Percentiles rank a stretch among this genome's conserved stretches.
Evolutionary conservation across 1,140 invertebrate genomes (phyloP).

Genomic region (Calycopis cecrops): DNA sequence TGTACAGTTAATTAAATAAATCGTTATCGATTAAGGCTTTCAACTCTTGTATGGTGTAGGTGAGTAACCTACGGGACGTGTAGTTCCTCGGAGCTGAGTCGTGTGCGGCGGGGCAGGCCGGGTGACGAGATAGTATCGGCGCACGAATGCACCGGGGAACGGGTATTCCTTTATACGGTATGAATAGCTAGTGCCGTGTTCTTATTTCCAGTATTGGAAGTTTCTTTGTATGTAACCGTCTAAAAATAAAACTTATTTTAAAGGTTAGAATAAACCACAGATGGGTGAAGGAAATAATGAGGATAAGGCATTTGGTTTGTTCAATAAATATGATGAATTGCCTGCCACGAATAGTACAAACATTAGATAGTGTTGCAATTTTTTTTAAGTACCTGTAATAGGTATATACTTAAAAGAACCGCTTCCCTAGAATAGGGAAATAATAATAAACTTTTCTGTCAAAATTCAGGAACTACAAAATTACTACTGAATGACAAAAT

Average conservation of each 20-base stretch:
- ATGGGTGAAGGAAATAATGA: too few species aligned
- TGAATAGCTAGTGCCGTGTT: slow-evolving; percentile 15
- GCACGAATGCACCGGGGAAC: slow-evolving; percentile 39
- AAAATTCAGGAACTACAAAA: too few species aligned
- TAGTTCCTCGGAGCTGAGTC: slow-evolving; percentile 31
- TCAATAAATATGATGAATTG: too few species aligned
- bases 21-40: slow-evolving; percentile 44
- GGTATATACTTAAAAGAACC: too few species aligned
- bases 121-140: slow-evolving; percentile 56
- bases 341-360: too few species aligned
- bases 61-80: slow-evolving; percentile 39
- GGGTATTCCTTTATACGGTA: slow-evolving; percentile 29
- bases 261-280: too few species aligned
- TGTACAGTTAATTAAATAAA: slow-evolving; percentile 47
- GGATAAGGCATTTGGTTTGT: too few species aligned
- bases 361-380: too few species aligned
- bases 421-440: too few species aligned
- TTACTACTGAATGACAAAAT: too few species aligned
- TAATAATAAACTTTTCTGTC: too few species aligned
- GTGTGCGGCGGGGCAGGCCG: slow-evolving; percentile 54
- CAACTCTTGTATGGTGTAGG: slow-evolving; percentile 24
- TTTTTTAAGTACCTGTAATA: too few species aligned
- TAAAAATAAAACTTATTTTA: slow-evolving; percentile 8
- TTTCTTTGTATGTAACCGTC: slow-evolving; percentile 5
- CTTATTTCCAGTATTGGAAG: slow-evolving; percentile 17